Evolutionary conservation across 2,888 invertebrate genomes (phyloP).

Genomic region (Tuberolachnus salignus): DNA sequence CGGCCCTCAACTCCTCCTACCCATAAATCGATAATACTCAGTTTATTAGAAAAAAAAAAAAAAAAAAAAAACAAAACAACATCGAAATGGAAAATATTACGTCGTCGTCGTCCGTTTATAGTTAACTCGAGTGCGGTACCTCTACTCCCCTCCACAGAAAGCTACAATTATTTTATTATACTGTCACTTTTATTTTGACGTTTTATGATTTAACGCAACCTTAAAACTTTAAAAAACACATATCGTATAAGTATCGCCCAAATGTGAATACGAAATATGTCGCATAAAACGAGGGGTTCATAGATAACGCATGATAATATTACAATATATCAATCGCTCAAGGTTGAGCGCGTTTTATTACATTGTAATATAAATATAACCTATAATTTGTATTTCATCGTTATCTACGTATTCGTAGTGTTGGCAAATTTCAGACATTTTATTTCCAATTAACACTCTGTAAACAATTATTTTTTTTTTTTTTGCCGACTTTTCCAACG

Average conservation of each 20-base stretch:
- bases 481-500: too few species aligned
- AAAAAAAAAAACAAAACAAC: constrained; percentile 6
- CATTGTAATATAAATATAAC: too few species aligned
- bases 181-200: not conserved
- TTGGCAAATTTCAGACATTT: too few species aligned
- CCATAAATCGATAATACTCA: constrained; percentile 37
- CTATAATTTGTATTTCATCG: too few species aligned
- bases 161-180: not conserved
- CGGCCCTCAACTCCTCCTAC: not conserved
- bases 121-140: constrained; percentile 6
- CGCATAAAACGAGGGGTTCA: not conserved
- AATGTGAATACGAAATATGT: too few species aligned
- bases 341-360: too few species aligned
- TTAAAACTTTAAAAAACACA: too few species aligned
- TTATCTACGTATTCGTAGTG: too few species aligned
- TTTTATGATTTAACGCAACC: not conserved
- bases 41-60: constrained; percentile 28
- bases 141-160: too few species aligned
- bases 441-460: too few species aligned
- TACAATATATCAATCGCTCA: too few species aligned
- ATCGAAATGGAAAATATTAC: not conserved
- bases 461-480: too few species aligned
- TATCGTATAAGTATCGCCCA: not conserved
- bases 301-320: not conserved
- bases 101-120: not conserved